phyloP scores from a whole-genome alignment of 1,140 invertebrate genomes.

The Drosophila ercepeae region DNA sequence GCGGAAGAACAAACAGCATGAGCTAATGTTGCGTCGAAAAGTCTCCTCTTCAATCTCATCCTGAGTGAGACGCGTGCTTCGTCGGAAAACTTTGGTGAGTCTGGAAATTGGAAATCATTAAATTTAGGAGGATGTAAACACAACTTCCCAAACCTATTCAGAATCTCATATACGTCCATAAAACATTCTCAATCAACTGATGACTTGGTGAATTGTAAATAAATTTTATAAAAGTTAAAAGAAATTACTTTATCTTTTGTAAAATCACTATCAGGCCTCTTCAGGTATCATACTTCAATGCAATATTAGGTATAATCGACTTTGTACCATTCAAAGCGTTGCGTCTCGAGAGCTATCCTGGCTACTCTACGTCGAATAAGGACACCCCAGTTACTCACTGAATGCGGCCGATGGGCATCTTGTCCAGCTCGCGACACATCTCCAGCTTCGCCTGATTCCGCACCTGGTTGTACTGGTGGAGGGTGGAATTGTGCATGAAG shows the following conservation, averaged over 20 bases:
- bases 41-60: constrained; percentile 79
- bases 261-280: background rate
- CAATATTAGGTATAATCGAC: background rate
- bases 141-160: too few species aligned
- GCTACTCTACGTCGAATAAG: too few species aligned
- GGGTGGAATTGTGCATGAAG: constrained; percentile 83
- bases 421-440: constrained; percentile 83
- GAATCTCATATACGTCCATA: too few species aligned
- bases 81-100: constrained; percentile 63
- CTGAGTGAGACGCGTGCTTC: constrained; percentile 68
- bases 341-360: background rate
- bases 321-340: background rate
- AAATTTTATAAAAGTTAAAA: background rate
- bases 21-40: constrained; percentile 80
- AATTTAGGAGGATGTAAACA: too few species aligned
- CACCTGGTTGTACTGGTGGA: constrained; percentile 82
- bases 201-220: too few species aligned
- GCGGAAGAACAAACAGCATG: constrained; percentile 74
- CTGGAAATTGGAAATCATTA: too few species aligned
- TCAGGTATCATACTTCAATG: background rate
- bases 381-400: constrained; percentile 54
- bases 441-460: constrained; percentile 83
- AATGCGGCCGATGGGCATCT: constrained; percentile 83
- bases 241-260: background rate
- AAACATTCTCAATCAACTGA: too few species aligned